Evolutionary conservation across 2,797 vertebrate species (phyloP), one percentile per base, ranked within the genome.

Genomic region (Nannoperca australis): DNA sequence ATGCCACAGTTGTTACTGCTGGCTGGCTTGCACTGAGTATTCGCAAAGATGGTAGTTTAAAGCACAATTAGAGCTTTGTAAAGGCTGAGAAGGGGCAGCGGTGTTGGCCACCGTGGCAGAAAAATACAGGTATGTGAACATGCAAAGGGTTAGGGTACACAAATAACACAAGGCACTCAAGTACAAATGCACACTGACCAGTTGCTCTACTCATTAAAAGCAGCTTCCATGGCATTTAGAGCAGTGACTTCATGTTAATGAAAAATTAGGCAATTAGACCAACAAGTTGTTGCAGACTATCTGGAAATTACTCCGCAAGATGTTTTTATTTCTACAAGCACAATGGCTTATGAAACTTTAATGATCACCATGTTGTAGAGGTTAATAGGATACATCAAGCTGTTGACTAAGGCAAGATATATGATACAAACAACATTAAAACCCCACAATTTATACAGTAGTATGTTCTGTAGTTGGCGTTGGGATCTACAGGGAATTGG

Each of bases 231-330:
- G 72, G 70, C 51, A 70, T 45, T 84, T 27, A 27, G 42, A 76
- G 59, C 55, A 51, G 62, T 62, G 38, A 66, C 50, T 81, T 76
- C 18, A 50, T 51, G 70, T 83, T 79, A 59, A 74, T 81, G 67
- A 84, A 78, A 81, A 73, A 63, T 50, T 65, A 15, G 17, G 58
- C 72, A 81, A 85, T 88, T 82, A 85, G 13, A 18, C 38, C 49
- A 56, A 77, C 64, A 74, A 68, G 77, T 80, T 73, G 56, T 32
- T 51, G 30, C 59, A 77, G 76, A 84, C 32, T 66, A 60, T 69
- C 17, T 71, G 54, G 10, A 76, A 76, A 62, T 77, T 11, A 78
- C n/a, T 64, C n/a, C 32, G 20, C 32, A 34, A 22, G 2, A 60
- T 59, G 15, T 14, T 65, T 70, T 30, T 44, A 59, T 32, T 69